Percentiles rank a stretch among this genome's conserved stretches.
phyloP scores from a whole-genome alignment of 2,888 invertebrate genomes.

The Agrilus mali region DNA sequence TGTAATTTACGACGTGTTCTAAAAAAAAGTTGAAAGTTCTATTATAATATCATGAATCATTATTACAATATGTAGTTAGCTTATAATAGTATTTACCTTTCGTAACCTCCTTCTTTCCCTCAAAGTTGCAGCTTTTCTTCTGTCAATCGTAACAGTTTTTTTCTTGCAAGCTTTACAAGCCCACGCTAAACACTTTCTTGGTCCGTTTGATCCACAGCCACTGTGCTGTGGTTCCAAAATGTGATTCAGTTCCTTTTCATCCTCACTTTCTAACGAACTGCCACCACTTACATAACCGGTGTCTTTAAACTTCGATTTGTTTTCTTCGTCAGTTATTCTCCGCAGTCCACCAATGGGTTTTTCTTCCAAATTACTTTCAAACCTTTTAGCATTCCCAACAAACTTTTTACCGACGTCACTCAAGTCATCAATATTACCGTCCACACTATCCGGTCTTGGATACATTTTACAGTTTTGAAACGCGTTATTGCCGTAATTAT shows the following conservation, averaged over 20 bases:
- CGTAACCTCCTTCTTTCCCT: conserved; percentile 82
- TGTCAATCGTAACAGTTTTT: conserved; percentile 89
- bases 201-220: conserved; percentile 30
- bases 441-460: conserved; percentile 3
- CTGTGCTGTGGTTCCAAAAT: conserved; percentile 34
- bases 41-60: too few relatives aligned
- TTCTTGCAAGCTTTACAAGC: conserved; percentile 96
- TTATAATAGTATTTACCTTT: conserved; percentile 52
- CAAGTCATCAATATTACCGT: too few relatives aligned
- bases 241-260: conserved; percentile 30
- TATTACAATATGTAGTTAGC: too few relatives aligned
- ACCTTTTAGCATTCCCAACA: not conserved
- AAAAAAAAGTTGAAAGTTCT: too few relatives aligned
- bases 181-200: conserved; percentile 82
- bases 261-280: conserved; percentile 29
- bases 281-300: conserved; percentile 30
- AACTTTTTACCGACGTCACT: too few relatives aligned
- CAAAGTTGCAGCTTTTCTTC: conserved; percentile 94
- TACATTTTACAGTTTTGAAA: conserved; percentile 1
- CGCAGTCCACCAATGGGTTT: not conserved
- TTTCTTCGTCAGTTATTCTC: conserved; percentile 6
- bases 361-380: not conserved
- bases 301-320: conserved; percentile 18
- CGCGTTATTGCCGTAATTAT: too few relatives aligned
- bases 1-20: too few relatives aligned